phyloP scores from a whole-genome alignment of 2,888 invertebrate genomes.

The Tridacna crocea region DNA sequence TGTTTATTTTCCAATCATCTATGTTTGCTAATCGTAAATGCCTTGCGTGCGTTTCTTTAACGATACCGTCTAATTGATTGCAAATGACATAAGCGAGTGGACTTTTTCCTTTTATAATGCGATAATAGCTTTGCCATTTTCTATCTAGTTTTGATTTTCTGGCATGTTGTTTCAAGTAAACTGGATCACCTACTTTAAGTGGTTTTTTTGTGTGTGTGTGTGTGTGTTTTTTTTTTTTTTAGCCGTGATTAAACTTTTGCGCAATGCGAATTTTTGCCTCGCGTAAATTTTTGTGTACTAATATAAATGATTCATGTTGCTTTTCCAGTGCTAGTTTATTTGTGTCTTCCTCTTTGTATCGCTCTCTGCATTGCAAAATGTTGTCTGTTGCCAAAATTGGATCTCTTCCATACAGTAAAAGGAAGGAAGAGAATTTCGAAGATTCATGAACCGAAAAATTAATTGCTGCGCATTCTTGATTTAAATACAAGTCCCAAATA shows the following conservation, averaged over 20 bases:
- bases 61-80: slow-evolving; percentile 27
- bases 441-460: slow-evolving; percentile 43
- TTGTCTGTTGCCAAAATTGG: slow-evolving; percentile 39
- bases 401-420: slow-evolving; percentile 42
- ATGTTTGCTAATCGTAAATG: slow-evolving; percentile 31
- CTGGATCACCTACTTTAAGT: slow-evolving; percentile 44
- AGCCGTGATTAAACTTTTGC: slow-evolving; percentile 32
- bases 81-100: slow-evolving; percentile 28
- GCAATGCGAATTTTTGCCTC: slow-evolving; percentile 32
- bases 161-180: slow-evolving; percentile 33
- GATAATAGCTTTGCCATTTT: slow-evolving; percentile 36
- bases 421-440: slow-evolving; percentile 40
- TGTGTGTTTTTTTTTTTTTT: slow-evolving; percentile 28
- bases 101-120: slow-evolving; percentile 33
- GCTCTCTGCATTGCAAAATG: slow-evolving; percentile 35
- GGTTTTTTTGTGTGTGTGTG: too few species aligned
- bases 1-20: slow-evolving; percentile 30
- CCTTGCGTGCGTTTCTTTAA: slow-evolving; percentile 22
- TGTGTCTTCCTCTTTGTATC: slow-evolving; percentile 37
- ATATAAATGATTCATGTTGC: slow-evolving; percentile 47
- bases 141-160: slow-evolving; percentile 34
- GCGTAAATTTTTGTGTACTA: slow-evolving; percentile 37
- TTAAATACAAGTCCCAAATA: slow-evolving; percentile 47
- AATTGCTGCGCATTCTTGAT: slow-evolving; percentile 40
- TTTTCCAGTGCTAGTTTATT: slow-evolving; percentile 46